Percentiles rank a stretch among this genome's conserved stretches.
Evolutionary conservation across 2,113 vertebrate species (phyloP).

Genomic region (Etheostoma spectabile): DNA sequence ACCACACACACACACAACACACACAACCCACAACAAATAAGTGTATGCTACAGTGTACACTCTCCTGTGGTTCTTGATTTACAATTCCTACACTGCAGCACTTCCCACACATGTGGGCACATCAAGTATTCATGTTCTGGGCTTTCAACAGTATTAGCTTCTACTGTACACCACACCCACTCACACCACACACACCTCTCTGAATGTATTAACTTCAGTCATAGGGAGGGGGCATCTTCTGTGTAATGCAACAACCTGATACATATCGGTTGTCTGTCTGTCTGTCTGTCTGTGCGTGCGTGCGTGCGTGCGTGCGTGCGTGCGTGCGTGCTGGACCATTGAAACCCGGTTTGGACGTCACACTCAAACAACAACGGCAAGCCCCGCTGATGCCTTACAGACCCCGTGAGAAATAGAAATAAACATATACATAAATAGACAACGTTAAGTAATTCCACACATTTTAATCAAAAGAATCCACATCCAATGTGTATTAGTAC

Average conservation of each 20-base stretch:
- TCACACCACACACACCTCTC: background rate
- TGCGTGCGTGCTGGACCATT: background rate
- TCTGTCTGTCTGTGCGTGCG: too few relatives aligned
- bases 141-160: background rate
- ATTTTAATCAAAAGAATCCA: too few relatives aligned
- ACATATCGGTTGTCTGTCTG: too few relatives aligned
- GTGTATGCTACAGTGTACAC: fast-evolving
- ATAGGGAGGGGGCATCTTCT: background rate
- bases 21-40: background rate
- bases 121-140: conserved; percentile 32
- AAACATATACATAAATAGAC: too few relatives aligned
- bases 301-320: background rate
- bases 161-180: background rate
- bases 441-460: too few relatives aligned
- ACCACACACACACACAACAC: too few relatives aligned
- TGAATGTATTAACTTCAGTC: conserved; percentile 18
- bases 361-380: too few relatives aligned
- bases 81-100: background rate
- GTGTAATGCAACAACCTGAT: conserved; percentile 36
- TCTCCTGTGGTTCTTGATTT: background rate
- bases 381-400: too few relatives aligned
- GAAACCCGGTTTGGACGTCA: too few relatives aligned
- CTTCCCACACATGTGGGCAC: background rate
- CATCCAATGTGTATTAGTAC: too few relatives aligned
- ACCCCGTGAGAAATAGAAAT: too few relatives aligned